Conservation (phyloP, 2,888 invertebrate genomes). For the Dendrolimus pini region DNA sequence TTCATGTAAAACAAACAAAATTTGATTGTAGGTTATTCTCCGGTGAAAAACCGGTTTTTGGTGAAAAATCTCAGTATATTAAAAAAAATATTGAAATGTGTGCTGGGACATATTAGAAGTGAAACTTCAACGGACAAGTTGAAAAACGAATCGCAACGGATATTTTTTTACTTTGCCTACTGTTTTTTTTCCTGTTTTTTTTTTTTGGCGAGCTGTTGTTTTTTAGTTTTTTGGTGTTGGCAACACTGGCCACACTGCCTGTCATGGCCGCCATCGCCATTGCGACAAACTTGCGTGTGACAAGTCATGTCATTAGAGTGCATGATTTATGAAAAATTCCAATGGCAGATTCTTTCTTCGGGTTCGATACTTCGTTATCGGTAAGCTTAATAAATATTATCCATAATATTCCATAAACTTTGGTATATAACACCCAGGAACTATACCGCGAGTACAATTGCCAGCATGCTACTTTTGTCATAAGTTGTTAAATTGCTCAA, state of each 20-base stretch:
- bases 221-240: too few relatives aligned
- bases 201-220: too few relatives aligned
- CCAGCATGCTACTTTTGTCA: slow-evolving; percentile 48
- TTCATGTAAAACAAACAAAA: too few relatives aligned
- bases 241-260: slow-evolving; percentile 17
- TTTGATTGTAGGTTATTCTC: too few relatives aligned
- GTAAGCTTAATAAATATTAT: slow-evolving; percentile 73
- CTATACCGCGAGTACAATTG: slow-evolving; percentile 25
- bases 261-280: slow-evolving; percentile 62
- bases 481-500: not conserved
- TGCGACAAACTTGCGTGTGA: slow-evolving; percentile 72
- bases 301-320: slow-evolving; percentile 81
- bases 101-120: too few relatives aligned
- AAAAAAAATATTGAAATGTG: too few relatives aligned
- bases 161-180: too few relatives aligned
- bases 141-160: too few relatives aligned
- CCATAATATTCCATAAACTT: slow-evolving; percentile 20
- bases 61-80: too few relatives aligned
- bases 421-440: slow-evolving; percentile 27
- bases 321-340: slow-evolving; percentile 77
- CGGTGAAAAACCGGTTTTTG: too few relatives aligned
- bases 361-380: slow-evolving; percentile 86
- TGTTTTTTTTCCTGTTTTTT: too few relatives aligned
- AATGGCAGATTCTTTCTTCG: slow-evolving; percentile 94
- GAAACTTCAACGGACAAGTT: too few relatives aligned